Conservation (phyloP, 2,888 invertebrate genomes). For the Maniola hyperantus region DNA sequence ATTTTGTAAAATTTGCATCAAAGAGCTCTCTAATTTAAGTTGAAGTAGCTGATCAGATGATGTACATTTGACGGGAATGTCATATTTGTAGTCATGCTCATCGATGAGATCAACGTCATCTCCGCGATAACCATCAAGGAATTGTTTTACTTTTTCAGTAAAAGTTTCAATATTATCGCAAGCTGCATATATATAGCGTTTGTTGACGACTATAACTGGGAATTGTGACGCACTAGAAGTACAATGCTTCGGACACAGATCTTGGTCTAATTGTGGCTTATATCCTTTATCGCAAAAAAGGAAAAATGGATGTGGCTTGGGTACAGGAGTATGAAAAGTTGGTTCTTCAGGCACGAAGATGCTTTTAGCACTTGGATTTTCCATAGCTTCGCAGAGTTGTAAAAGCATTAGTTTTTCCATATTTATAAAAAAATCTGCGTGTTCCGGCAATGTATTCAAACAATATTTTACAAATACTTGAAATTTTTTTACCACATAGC, state of each 20-base stretch:
- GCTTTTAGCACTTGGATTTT: conserved; percentile 57
- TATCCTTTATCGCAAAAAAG: conserved; percentile 64
- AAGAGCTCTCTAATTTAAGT: conserved; percentile 63
- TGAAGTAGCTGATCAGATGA: conserved; percentile 53
- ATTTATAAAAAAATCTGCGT: conserved; percentile 72
- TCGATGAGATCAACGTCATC: conserved; percentile 57
- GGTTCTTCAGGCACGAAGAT: conserved; percentile 56
- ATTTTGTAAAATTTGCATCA: conserved; percentile 65
- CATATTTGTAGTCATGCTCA: conserved; percentile 54
- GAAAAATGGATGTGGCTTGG: conserved; percentile 63
- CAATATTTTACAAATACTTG: conserved; percentile 69
- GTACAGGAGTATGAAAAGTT: conserved; percentile 51
- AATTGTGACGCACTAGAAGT: conserved; percentile 62
- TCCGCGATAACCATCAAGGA: conserved; percentile 54
- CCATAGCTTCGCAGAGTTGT: conserved; percentile 61
- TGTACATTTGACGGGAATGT: conserved; percentile 58
- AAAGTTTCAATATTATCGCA: conserved; percentile 68
- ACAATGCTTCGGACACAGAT: conserved; percentile 62
- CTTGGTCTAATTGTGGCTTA: conserved; percentile 54
- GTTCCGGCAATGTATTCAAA: conserved; percentile 63
- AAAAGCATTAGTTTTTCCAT: conserved; percentile 72
- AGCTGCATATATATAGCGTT: conserved; percentile 64
- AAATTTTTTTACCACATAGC: conserved; percentile 67
- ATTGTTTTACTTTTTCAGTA: conserved; percentile 59
- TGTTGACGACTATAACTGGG: conserved; percentile 69